Evolutionary conservation across 2,113 vertebrate genomes (phyloP).

Genomic region (Junco hyemalis): DNA sequence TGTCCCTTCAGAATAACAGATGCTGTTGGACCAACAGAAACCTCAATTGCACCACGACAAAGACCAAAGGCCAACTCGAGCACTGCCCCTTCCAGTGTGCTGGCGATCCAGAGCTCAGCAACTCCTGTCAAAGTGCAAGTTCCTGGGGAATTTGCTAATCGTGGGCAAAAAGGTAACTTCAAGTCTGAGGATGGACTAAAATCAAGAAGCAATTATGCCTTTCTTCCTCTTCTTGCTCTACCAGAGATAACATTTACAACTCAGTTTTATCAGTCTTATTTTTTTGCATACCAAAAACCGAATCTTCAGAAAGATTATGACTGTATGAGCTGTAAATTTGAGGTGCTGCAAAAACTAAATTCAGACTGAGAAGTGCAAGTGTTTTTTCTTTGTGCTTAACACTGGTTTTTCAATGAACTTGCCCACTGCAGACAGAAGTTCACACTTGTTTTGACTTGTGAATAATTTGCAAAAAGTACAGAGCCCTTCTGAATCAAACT

Average conservation of each 20-base stretch:
- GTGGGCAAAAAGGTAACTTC: constrained; percentile 85
- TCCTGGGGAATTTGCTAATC: constrained; percentile 78
- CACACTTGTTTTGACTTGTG: not conserved
- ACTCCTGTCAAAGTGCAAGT: constrained; percentile 87
- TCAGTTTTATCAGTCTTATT: rapidly evolving
- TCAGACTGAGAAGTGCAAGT: not conserved
- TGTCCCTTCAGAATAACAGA: constrained; percentile 87
- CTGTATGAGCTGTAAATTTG: not conserved
- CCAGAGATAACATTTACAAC: not conserved
- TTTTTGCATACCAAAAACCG: rapidly evolving
- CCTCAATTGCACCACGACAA: constrained; percentile 95
- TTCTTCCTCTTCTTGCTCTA: not conserved
- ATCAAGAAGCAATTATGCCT: not conserved
- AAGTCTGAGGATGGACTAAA: not conserved
- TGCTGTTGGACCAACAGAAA: constrained; percentile 92
- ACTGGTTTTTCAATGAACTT: not conserved
- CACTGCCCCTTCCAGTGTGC: constrained; percentile 77
- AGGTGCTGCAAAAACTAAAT: not conserved
- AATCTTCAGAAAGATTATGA: not conserved
- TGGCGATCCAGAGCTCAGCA: constrained; percentile 85
- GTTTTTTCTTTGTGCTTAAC: not conserved
- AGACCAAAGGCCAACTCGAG: constrained; percentile 88
- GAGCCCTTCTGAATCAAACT: not conserved
- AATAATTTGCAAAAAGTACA: not conserved
- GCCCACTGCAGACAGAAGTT: not conserved